phyloP scores from a whole-genome alignment of 2,113 vertebrate species.

The Labeo catla region DNA sequence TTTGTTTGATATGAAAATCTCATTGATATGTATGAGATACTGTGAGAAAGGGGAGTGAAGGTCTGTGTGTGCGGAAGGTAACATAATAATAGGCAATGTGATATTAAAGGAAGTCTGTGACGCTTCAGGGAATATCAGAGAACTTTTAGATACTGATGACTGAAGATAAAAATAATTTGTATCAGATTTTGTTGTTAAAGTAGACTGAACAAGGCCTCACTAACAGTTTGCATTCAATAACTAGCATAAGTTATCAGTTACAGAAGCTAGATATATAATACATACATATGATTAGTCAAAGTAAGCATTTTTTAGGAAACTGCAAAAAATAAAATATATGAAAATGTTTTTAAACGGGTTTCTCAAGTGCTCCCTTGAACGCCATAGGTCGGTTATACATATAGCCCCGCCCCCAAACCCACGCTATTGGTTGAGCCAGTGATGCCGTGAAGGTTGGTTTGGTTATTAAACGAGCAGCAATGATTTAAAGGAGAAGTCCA shows the following conservation, averaged over 20 bases:
- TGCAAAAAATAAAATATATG: neutral
- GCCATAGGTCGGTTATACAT: neutral
- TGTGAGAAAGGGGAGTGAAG: neutral
- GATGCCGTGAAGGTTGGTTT: neutral
- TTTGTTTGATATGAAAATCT: conserved; percentile 38
- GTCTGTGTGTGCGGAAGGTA: neutral
- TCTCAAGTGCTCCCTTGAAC: no score
- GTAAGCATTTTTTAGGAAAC: no score
- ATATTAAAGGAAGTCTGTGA: neutral
- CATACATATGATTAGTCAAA: neutral
- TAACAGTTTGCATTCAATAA: neutral
- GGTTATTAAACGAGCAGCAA: no score
- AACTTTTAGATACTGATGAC: neutral
- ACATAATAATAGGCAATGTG: neutral
- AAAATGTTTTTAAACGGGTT: neutral
- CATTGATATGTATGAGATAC: conserved; percentile 20
- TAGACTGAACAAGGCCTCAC: neutral
- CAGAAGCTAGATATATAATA: neutral
- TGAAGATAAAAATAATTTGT: neutral
- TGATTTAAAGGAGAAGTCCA: no score
- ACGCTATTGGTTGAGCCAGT: neutral
- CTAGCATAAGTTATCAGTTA: neutral
- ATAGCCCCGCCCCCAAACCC: neutral
- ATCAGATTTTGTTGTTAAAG: neutral
- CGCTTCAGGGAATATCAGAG: neutral